Conservation (phyloP, 2,113 vertebrate genomes). For the Nycticryphes semicollaris region DNA sequence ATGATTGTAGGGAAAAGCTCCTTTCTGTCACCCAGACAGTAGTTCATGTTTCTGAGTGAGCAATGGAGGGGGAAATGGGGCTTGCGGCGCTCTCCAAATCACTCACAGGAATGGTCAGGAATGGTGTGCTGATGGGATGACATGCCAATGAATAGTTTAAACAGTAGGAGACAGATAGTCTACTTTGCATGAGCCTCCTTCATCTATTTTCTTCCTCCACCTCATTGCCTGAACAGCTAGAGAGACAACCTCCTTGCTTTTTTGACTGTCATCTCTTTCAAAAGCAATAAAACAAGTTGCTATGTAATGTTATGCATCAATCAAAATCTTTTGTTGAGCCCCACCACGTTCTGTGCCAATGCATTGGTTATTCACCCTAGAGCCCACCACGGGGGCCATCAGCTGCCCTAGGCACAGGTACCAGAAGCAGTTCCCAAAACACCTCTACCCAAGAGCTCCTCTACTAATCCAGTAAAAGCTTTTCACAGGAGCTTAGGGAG, state of each 20-base stretch:
- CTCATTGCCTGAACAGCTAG: neutral
- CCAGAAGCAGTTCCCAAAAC: neutral
- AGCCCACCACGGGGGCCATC: neutral
- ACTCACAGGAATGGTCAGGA: neutral
- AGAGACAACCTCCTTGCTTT: neutral
- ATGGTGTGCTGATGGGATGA: neutral
- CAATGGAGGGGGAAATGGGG: neutral
- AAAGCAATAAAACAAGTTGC: neutral
- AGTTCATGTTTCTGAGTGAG: neutral
- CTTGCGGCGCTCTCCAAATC: neutral
- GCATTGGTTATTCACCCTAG: neutral
- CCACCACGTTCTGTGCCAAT: neutral
- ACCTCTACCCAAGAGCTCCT: neutral
- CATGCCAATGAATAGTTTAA: neutral
- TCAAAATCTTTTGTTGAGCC: neutral
- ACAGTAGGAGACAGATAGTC: neutral
- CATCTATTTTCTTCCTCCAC: neutral
- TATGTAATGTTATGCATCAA: neutral
- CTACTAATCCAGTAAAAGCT: neutral
- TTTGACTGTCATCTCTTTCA: neutral
- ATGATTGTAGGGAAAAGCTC: neutral
- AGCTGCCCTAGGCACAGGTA: neutral
- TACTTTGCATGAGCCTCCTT: neutral
- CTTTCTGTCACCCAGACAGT: neutral
- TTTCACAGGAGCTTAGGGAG: neutral